These are phyloP conservation scores for Hololepta plana DNA, from an alignment of 2,888 invertebrate genomes.

Conservation along the genomic window DNA sequence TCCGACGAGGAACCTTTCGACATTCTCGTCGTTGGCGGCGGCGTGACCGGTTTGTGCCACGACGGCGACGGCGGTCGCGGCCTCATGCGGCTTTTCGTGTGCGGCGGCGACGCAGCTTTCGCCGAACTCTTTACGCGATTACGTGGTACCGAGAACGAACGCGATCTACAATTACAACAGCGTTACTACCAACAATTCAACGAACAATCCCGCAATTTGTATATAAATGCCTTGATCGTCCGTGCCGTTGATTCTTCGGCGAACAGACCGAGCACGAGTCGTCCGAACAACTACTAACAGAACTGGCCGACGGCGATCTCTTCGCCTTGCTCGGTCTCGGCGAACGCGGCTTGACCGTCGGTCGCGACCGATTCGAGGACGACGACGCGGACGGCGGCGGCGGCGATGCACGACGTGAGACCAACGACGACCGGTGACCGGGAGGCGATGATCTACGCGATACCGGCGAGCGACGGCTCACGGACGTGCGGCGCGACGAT, in stretches of 20 bases:
- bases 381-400: conserved; percentile 12
- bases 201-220: no score
- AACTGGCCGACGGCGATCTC: conserved; percentile 55
- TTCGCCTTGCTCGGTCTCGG: conserved; percentile 19
- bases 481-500: conserved; percentile 14
- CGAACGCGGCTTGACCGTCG: conserved; percentile 18
- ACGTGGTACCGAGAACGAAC: conserved; percentile 38
- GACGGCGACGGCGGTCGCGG: conserved; percentile 28
- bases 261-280: conserved; percentile 74
- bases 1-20: conserved; percentile 16
- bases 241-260: conserved; percentile 31
- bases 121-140: no score
- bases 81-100: conserved; percentile 31
- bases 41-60: conserved; percentile 10
- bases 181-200: not conserved
- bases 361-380: conserved; percentile 6
- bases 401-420: conserved; percentile 12
- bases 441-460: conserved; percentile 16
- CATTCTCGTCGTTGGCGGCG: conserved; percentile 13
- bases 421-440: conserved; percentile 12
- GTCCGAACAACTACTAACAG: conserved; percentile 66
- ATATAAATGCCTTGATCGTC: no score
- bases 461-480: conserved; percentile 16
- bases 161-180: conserved; percentile 23
- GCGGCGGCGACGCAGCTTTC: conserved; percentile 27